Evolutionary conservation across 2,113 vertebrate species (phyloP).

Genomic region (Chlamydotis undulata): DNA sequence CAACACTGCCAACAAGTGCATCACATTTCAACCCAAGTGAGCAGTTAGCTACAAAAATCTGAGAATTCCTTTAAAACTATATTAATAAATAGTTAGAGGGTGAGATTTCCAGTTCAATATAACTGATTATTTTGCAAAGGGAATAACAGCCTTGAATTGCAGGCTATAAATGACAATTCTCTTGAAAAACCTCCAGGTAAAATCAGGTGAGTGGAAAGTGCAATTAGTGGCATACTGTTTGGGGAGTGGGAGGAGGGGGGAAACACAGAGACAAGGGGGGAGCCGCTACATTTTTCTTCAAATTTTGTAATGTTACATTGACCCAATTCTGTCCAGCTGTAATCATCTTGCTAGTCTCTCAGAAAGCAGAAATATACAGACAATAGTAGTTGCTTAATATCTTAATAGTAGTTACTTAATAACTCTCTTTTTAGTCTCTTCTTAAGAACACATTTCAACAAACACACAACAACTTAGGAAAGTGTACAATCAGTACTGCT

Average conservation of each 20-base stretch:
- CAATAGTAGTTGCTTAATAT: not conserved
- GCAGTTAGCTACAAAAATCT: conserved; percentile 69
- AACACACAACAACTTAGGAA: not conserved
- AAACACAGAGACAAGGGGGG: not conserved
- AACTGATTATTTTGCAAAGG: conserved; percentile 58
- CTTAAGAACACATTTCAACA: not conserved
- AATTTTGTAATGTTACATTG: not conserved
- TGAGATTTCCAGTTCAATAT: conserved; percentile 71
- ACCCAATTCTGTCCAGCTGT: not conserved
- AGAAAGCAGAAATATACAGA: not conserved
- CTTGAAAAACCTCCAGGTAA: not conserved
- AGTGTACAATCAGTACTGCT: not conserved
- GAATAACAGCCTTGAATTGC: conserved; percentile 31
- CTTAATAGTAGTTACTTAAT: not conserved
- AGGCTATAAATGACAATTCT: conserved; percentile 32
- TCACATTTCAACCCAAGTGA: conserved; percentile 74
- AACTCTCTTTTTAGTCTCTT: not conserved
- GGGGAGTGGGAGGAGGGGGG: not conserved
- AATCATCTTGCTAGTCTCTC: not conserved
- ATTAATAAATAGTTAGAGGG: conserved; percentile 75
- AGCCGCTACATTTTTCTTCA: not conserved
- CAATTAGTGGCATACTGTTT: not conserved
- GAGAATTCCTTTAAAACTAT: conserved; percentile 78
- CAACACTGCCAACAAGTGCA: conserved; percentile 76
- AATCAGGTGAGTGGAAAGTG: conserved; percentile 6